phyloP scores from a whole-genome alignment of 35 echinoderm and acorn worm genomes.

The Heliocidaris erythrogramma region DNA sequence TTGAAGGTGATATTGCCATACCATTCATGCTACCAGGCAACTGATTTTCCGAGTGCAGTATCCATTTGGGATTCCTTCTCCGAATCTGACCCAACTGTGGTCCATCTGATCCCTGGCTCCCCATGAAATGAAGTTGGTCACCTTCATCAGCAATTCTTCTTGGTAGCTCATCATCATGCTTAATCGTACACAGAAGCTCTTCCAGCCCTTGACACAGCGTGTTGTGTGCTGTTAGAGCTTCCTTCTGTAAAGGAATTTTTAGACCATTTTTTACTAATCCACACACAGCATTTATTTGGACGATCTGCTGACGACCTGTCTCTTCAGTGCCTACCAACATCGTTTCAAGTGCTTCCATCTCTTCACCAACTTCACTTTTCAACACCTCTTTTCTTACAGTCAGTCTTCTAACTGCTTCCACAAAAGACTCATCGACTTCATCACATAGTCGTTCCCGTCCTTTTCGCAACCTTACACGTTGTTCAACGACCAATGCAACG shows the following conservation, averaged over 20 bases:
- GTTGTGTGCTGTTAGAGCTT: neutral
- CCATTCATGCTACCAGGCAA: neutral
- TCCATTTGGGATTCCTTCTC: neutral
- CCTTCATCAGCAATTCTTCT: neutral
- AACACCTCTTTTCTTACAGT: neutral
- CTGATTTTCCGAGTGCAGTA: neutral
- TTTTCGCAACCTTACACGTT: neutral
- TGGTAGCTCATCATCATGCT: neutral
- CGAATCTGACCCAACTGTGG: neutral
- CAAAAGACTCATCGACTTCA: neutral
- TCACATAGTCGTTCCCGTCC: neutral
- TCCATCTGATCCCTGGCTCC: neutral
- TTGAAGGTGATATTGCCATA: neutral
- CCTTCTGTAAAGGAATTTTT: slow-evolving; percentile 5
- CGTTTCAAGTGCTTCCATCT: neutral
- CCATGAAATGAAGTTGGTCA: neutral
- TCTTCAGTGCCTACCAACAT: neutral
- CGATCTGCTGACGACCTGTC: neutral
- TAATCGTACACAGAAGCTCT: neutral
- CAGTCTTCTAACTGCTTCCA: neutral
- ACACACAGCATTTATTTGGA: neutral
- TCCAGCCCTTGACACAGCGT: slow-evolving; percentile 1
- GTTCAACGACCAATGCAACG: neutral
- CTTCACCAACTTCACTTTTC: neutral
- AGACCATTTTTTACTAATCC: neutral